Percentiles rank a stretch among this genome's conserved stretches.
These are phyloP conservation scores for Aspidiotus rigidus DNA, from an alignment of 2,888 invertebrate genomes.

Conservation along the genomic window DNA sequence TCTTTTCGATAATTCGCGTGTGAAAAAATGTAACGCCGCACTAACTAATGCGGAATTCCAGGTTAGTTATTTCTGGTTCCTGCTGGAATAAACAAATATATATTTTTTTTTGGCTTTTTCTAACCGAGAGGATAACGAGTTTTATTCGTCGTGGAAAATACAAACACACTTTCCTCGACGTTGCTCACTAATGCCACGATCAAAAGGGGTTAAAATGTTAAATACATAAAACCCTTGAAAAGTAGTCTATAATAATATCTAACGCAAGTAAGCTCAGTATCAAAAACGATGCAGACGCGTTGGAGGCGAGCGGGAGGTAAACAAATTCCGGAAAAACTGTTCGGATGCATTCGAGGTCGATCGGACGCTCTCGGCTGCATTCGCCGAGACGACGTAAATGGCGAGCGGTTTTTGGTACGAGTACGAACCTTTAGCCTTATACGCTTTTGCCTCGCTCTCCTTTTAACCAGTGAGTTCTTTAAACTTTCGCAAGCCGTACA, in stretches of 20 bases:
- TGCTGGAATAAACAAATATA: too few species aligned
- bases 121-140: too few species aligned
- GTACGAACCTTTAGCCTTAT: too few species aligned
- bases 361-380: neutral
- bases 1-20: too few species aligned
- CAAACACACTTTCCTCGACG: neutral
- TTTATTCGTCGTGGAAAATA: neutral
- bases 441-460: too few species aligned
- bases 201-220: constrained; percentile 18
- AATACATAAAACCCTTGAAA: constrained; percentile 17
- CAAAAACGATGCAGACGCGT: too few species aligned
- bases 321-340: constrained; percentile 7
- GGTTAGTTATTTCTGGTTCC: too few species aligned
- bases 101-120: too few species aligned
- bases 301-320: constrained; percentile 5
- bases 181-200: constrained; percentile 3
- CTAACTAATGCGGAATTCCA: too few species aligned
- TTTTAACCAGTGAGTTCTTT: too few species aligned
- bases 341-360: neutral
- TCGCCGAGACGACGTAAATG: neutral
- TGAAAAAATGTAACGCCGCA: too few species aligned
- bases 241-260: constrained; percentile 5
- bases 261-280: too few species aligned
- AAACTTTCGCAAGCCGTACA: neutral
- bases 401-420: neutral